Percentiles rank a stretch among this genome's conserved stretches.
phyloP scores from a whole-genome alignment of 2,113 vertebrate species.

The Calypte anna region DNA sequence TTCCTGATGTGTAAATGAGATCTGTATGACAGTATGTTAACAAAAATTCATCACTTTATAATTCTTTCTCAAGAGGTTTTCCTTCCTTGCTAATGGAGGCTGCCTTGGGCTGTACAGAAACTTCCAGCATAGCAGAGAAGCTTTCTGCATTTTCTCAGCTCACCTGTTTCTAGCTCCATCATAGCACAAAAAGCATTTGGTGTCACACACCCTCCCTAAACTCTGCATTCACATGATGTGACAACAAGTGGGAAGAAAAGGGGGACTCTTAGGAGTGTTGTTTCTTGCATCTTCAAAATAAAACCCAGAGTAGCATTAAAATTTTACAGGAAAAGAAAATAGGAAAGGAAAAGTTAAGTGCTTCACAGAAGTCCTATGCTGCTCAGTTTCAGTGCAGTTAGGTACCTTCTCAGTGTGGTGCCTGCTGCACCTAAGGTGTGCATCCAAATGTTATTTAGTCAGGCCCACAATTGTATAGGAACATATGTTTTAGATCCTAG shows the following conservation, averaged over 20 bases:
- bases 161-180: not conserved
- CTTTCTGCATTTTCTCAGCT: not conserved
- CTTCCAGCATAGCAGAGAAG: not conserved
- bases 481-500: not conserved
- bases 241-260: not conserved
- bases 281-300: not conserved
- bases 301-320: not conserved
- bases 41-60: constrained; percentile 35
- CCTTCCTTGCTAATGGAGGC: not conserved
- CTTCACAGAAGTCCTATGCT: not conserved
- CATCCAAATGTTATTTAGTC: not conserved
- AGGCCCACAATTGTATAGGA: not conserved
- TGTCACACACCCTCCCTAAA: not conserved
- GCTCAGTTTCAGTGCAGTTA: not conserved
- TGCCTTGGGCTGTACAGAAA: constrained; percentile 9
- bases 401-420: not conserved
- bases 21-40: constrained; percentile 35
- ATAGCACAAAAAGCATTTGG: constrained; percentile 15
- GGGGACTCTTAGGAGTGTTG: not conserved
- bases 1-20: constrained; percentile 51
- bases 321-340: not conserved
- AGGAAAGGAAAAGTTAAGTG: not conserved
- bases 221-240: not conserved
- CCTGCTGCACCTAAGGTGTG: not conserved
- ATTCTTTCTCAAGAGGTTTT: constrained; percentile 46